Percentiles rank a stretch among this genome's conserved stretches.
These are phyloP conservation scores for Aphelocoma coerulescens DNA, from an alignment of 2,113 vertebrate species.

Conservation along the genomic window DNA sequence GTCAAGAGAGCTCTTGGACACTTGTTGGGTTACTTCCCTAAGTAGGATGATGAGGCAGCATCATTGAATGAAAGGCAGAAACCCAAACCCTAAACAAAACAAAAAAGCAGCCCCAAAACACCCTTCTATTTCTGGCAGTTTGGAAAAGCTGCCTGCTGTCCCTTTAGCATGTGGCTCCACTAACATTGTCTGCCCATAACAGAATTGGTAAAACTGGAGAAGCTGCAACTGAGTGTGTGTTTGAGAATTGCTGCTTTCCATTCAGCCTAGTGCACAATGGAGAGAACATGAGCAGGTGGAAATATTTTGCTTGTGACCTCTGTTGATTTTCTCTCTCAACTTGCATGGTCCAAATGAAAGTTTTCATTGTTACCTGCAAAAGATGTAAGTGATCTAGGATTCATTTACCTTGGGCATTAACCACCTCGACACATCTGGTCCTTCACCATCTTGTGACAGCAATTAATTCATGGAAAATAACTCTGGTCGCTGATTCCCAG, in stretches of 20 bases:
- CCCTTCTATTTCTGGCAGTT: background rate
- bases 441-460: background rate
- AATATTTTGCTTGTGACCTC: background rate
- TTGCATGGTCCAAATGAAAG: background rate
- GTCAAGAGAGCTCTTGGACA: conserved; percentile 9
- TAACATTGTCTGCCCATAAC: background rate
- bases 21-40: conserved; percentile 13
- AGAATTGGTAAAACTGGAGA: background rate
- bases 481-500: background rate
- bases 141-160: background rate
- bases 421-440: background rate
- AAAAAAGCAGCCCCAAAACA: background rate
- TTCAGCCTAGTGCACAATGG: background rate
- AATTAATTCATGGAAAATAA: background rate
- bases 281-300: background rate
- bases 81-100: background rate
- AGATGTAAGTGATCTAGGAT: background rate
- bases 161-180: background rate
- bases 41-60: conserved; percentile 5
- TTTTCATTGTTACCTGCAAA: background rate
- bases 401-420: background rate
- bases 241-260: background rate
- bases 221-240: background rate
- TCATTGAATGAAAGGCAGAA: background rate
- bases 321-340: background rate